Percentiles rank a stretch among this genome's conserved stretches.
These are phyloP conservation scores for Cryptotis parvus DNA, from an alignment of 2,113 vertebrate genomes.

Conservation along the genomic window DNA sequence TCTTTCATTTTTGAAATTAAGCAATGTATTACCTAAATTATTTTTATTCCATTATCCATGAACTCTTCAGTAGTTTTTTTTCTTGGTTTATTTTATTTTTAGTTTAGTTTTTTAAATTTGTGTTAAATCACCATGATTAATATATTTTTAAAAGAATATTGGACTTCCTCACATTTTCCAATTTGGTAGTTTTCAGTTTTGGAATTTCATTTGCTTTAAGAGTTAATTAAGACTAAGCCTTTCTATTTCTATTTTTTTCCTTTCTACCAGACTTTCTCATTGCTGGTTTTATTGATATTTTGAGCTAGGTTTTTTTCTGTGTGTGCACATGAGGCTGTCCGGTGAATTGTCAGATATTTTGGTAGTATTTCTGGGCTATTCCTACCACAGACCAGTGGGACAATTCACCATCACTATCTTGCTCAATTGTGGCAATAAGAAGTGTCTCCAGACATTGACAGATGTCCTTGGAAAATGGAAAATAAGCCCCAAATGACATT, in stretches of 20 bases:
- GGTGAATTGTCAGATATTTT: neutral
- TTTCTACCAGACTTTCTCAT: neutral
- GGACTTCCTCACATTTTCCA: neutral
- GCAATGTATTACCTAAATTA: neutral
- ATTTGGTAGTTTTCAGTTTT: neutral
- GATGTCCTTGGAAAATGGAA: neutral
- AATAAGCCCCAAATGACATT: neutral
- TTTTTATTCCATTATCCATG: neutral
- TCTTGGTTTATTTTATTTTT: no score
- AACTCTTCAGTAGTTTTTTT: no score
- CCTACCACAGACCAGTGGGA: neutral
- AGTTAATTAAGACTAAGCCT: neutral
- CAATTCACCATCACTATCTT: neutral
- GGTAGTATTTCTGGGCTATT: neutral
- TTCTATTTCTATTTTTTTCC: neutral
- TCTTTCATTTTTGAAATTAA: neutral
- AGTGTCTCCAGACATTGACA: neutral
- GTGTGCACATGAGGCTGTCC: neutral
- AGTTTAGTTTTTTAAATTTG: no score
- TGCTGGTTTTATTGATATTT: neutral
- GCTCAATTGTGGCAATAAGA: neutral
- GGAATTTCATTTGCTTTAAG: constrained; percentile 20
- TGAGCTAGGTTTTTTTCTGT: neutral
- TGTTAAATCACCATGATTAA: no score
- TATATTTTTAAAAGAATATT: no score